Base-by-base conservation (phyloP, 2,113 vertebrate species). In the Chascanopsetta lugubris region DNA sequence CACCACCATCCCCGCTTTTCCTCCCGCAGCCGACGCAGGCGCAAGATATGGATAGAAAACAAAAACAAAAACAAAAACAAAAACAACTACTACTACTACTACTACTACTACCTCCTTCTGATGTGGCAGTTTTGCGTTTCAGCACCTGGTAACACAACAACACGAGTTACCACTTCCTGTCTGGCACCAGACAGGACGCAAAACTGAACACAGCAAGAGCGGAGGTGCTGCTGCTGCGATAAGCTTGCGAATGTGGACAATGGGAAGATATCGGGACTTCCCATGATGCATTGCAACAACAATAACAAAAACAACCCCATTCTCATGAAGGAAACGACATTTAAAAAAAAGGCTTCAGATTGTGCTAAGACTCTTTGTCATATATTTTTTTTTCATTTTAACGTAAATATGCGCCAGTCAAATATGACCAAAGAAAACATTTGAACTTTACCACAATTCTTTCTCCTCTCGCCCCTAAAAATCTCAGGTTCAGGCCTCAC, bases 141-240 rank as follows among this genome's bases (percentile, higher is more conserved):
- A 79, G 76, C 74, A 76, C 74, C 69, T 66, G 69, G 47, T 63
- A 67, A 77, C 38, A 12, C 38, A 8, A 20, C 3, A 5, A 29
- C 17, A 25, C 3, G 13, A 30, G 61, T 68, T 36, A 57, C 59
- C 58, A 18, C 69, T 76, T 82, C 77, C 68, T 77, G 78, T 38
- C 15, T 38, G 13, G 2, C 38, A 42, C 6, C 61, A 50, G 60
- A 69, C 48, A 45, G 38, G 26, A 77, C 3, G 18, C 25, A 27
- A 20, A 62, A 51, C 13, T 40, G 30, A 61, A 55, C 42, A 5
- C 6, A 27, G 47, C 26, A 36, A 50, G 49, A 10, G 26, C 1
- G 40, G 26, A 64, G 20, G 62, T 7, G 22, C 34, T 63, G 32
- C 21, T 8, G 58, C 27, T 48, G 53, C 43, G 65, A 26, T 66